Base-by-base conservation (phyloP, 2,888 invertebrate genomes). In the Dasypogon diadema region DNA sequence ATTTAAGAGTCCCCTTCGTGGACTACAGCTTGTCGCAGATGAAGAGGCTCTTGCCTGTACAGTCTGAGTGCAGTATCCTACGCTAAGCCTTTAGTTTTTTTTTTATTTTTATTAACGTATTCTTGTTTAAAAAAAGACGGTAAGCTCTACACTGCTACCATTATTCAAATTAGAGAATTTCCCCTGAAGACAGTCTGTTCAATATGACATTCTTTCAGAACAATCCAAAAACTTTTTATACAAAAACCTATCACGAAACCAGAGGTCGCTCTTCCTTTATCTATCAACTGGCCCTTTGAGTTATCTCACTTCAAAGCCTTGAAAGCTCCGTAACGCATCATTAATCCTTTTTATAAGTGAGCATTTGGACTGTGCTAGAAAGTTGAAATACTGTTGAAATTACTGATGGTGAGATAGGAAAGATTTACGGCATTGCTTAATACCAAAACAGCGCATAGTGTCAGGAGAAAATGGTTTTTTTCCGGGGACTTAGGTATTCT, bases 301-400 rank as follows among this genome's bases (percentile, higher is more conserved):
- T 65, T 65, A 65, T 65, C 21, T 46, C 24, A 24, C 65, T 46
- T 12, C n/a, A 65, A 65, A 48, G 46, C 46, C 48, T 12, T 37
- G 72, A 73, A 56, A 73, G 56, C 56, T 30, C 55, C 56, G 72
- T 73, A 73, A 73, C 72, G 72, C 72, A 73, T 73, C 72, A 73
- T 73, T 73, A 73, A 73, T 73, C 72, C 72, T 73, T 73, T 73
- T 73, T 73, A 56, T 73, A 73, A 73, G 56, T 42, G 55, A 70
- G 16, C 70, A 70, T 70, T 70, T 70, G 65, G 65, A 65, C 65
- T 73, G 37, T 37, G 55, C 42, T 37, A 22, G 56, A 21, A 73
- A 73, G 56, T 73, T 73, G 72, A 73, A 73, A 73, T 37, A 73
- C 56, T 73, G 56, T 56, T 56, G 56, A 73, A 73, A 73, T 73